Conservation (phyloP, 2,113 vertebrate genomes). For the Malurus melanocephalus region DNA sequence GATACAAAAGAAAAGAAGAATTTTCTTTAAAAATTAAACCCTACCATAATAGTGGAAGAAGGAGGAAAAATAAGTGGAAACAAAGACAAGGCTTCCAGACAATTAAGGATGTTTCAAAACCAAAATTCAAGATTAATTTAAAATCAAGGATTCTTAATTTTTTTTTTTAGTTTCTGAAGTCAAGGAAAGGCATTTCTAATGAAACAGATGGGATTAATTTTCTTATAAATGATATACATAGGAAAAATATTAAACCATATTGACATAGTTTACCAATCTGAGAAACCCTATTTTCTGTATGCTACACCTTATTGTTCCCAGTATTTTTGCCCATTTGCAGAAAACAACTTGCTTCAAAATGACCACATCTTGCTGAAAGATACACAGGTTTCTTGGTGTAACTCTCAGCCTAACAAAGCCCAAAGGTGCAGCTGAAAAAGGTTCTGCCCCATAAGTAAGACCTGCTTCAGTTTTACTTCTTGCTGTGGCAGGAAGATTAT, state of each 20-base stretch:
- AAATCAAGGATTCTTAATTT: background rate
- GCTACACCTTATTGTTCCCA: background rate
- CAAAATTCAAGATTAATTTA: background rate
- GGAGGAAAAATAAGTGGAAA: background rate
- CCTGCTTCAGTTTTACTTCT: background rate
- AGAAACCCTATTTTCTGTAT: background rate
- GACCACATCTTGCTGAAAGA: background rate
- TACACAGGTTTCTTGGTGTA: accelerated
- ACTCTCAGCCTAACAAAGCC: background rate
- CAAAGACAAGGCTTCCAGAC: background rate
- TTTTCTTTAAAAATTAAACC: background rate
- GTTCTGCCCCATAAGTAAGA: background rate
- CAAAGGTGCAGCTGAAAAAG: background rate
- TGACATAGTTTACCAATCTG: background rate
- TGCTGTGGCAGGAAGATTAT: background rate
- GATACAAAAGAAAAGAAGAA: background rate
- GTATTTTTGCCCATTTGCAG: background rate
- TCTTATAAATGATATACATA: background rate
- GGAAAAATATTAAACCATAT: background rate
- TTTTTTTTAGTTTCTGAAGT: background rate
- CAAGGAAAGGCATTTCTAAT: background rate
- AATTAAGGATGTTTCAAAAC: background rate
- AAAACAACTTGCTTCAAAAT: background rate
- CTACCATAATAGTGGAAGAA: background rate
- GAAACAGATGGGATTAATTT: background rate